Evolutionary conservation across 2,888 invertebrate species (phyloP), one percentile per base, ranked within the genome.

Genomic region (Callyntrura guangdongensis): DNA sequence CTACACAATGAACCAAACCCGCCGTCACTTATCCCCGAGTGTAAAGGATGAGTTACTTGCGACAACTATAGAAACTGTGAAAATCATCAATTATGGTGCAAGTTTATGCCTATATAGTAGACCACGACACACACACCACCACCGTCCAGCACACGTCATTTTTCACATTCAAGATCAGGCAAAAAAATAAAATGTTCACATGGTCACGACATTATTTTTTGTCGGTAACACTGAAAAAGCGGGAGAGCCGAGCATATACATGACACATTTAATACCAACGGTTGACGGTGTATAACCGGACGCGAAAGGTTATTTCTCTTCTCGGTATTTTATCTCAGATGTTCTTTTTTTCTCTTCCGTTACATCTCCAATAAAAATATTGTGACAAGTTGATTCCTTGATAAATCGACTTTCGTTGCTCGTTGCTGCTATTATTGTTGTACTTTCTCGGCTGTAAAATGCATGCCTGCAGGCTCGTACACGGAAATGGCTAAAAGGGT

Each of bases 341-440:
- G 53, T 12, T 27, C 61, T 86, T 14, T 86, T 25, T 86, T 14
- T 86, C 25, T n/a, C 27, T 56, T 47, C 77, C 49, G 6, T 36
- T 36, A 36, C 36, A 36, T 69, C 17, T 72, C 53, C 74, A 59
- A 53, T 25, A 67, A 81, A 69, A 49, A 22, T 59, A 59, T 59
- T 79, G 87, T 79, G 87, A 87, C 87, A 81, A 53, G 79, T 67
- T 87, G 79, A 87, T 81, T 87, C 87, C 69, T 67, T 81, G 87
- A 87, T 81, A 87, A 87, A 87, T 87, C 49, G 87, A 81, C 77
- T 86, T 86, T 86, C 77, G 77, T 49, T 79, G 56, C 56, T 79
- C 8, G 25, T 27, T 27, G n/a, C 59, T 25, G 79, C 27, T 9
- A 77, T 77, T 77, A 53, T 77, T 49, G 22, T 25, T 56, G 49